Evolutionary conservation across 2,113 vertebrate species (phyloP), one percentile per base, ranked within the genome.

Genomic region (Cynopterus brachyotis): DNA sequence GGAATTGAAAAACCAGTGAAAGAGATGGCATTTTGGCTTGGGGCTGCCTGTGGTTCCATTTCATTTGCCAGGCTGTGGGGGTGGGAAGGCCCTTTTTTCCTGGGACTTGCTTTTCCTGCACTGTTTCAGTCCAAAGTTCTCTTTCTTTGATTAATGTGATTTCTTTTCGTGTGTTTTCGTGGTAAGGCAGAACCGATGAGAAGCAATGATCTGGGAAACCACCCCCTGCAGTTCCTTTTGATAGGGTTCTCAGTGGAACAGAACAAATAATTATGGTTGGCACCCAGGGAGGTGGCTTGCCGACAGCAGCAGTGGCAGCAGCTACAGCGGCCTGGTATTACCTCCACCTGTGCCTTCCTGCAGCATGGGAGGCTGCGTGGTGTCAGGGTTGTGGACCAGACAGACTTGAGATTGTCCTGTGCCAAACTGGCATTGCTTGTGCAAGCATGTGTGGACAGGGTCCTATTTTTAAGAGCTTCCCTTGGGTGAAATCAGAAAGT

Each of bases 151-250:
- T 91, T 81, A 88, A 88, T 94, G 60, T 53, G 35, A 84, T 92
- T 89, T 87, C 22, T 24, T 24, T 62, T 79, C 60, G 50, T 70
- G 37, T 80, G 30, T 97, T 90, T 95, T 97, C 79, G 60, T 90
- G 75, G 84, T 80, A 88, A 81, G 17, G 91, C 22, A 62, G 95
- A 93, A 89, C 83, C 64, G 37, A 2, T 37, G 84, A 67, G 45
- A 78, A 94, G 37, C 90, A 90, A 47, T 92, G 87, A 66, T 85
- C 79, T 83, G 3, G 42, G 62, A 87, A 92, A 45, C 32, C 19
- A 24, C 22, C 30, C 45, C 17, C 45, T 35, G 28, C 13, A 28
- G 26, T 55, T 83, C 40, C 59, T 35, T 81, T 89, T 66, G 59
- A 83, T 47, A 20, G 75, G 37, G 80, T 45, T 32, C 73, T 96